These are phyloP conservation scores for Notoglanidium macrostoma DNA, from an alignment of 2,797 vertebrate species.

Conservation along the genomic window DNA sequence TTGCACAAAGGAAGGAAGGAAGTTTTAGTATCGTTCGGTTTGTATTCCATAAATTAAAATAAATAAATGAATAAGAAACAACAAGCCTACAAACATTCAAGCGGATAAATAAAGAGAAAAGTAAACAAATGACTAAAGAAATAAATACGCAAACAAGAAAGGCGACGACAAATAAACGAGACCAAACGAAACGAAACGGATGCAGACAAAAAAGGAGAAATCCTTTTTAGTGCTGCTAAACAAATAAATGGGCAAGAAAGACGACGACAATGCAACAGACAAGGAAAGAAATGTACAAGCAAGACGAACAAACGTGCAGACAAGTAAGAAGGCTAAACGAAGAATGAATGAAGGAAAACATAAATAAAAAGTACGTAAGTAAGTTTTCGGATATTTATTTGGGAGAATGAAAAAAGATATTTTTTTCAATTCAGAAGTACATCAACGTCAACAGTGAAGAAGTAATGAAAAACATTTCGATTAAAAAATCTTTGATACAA, in stretches of 20 bases:
- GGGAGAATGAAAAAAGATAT: no score
- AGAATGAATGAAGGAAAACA: no score
- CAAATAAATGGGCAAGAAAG: not conserved
- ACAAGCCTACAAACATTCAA: not conserved
- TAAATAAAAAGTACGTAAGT: no score
- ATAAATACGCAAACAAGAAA: not conserved
- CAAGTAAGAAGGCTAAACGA: no score
- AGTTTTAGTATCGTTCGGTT: not conserved
- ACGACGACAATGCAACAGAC: not conserved
- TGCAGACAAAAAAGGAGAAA: not conserved
- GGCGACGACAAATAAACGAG: not conserved
- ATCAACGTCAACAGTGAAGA: not conserved
- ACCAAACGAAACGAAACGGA: not conserved
- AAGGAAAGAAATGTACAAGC: not conserved
- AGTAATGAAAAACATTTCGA: not conserved
- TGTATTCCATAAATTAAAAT: no score
- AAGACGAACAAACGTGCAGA: not conserved
- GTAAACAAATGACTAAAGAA: not conserved
- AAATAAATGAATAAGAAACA: not conserved
- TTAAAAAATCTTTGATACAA: not conserved
- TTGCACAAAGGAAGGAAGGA: not conserved
- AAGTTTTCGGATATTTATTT: no score
- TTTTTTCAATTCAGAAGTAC: no score
- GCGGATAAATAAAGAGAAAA: not conserved
- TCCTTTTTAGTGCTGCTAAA: not conserved